phyloP scores from a whole-genome alignment of 2,888 invertebrate genomes.

The Dorcus parallelipipedus region DNA sequence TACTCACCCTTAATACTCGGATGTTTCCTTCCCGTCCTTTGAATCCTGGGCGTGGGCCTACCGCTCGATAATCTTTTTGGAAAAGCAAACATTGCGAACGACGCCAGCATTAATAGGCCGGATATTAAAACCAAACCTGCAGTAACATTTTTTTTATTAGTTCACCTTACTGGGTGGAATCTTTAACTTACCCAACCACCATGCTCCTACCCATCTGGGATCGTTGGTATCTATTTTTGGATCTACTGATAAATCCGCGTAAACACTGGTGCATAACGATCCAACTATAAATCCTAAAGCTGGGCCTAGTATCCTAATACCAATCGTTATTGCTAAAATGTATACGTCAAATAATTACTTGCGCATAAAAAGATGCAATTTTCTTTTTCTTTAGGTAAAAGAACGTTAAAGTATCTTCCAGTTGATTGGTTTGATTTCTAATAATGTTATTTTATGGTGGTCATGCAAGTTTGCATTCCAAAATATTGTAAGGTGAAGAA shows the following conservation, averaged over 20 bases:
- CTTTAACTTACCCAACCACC: constrained; percentile 84
- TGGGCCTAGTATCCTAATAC: constrained; percentile 86
- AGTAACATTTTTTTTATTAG: constrained; percentile 9
- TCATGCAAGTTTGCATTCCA: not conserved
- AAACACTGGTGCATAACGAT: constrained; percentile 82
- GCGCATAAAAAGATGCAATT: not conserved
- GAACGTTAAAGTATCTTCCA: not conserved
- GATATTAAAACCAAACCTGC: constrained; percentile 82
- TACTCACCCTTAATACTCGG: constrained; percentile 50
- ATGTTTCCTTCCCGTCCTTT: constrained; percentile 46
- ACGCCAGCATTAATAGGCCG: constrained; percentile 75
- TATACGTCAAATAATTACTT: not conserved
- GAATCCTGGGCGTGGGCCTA: constrained; percentile 46
- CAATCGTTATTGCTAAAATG: constrained; percentile 79
- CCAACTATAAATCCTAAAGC: constrained; percentile 88
- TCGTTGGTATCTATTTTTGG: constrained; percentile 76
- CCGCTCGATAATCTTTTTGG: constrained; percentile 68
- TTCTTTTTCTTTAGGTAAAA: not conserved
- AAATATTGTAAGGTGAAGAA: not conserved
- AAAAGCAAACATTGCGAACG: constrained; percentile 87
- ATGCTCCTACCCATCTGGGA: constrained; percentile 92
- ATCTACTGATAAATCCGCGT: constrained; percentile 73
- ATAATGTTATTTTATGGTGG: too few species aligned
- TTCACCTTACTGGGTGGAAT: not conserved
- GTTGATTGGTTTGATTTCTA: too few species aligned